These are phyloP conservation scores for Lordiphosa fenestrarum DNA, from an alignment of 2,888 invertebrate genomes.

Conservation along the genomic window DNA sequence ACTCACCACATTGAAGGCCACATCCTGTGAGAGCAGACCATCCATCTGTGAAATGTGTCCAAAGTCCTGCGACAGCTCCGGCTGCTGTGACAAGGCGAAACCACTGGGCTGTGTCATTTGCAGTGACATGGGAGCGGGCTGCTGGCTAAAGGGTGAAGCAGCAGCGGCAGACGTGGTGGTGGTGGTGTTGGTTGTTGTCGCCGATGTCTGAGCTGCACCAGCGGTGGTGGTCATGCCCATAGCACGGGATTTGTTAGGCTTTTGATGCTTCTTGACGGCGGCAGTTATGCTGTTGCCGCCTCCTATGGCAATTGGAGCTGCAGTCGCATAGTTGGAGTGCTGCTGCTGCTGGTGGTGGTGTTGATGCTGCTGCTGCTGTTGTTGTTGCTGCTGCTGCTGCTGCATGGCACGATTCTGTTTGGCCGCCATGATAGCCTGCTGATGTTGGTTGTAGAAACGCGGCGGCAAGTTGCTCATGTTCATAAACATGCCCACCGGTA, in stretches of 20 bases:
- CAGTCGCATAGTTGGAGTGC: neutral
- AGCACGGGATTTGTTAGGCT: constrained; percentile 12
- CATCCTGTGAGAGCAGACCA: constrained; percentile 94
- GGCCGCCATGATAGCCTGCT: constrained; percentile 83
- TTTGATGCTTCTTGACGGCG: constrained; percentile 15
- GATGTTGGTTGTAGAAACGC: constrained; percentile 88
- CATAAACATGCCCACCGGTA: constrained; percentile 96
- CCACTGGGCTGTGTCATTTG: constrained; percentile 85
- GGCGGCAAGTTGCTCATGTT: constrained; percentile 91
- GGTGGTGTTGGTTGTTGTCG: neutral
- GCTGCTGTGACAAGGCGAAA: constrained; percentile 86
- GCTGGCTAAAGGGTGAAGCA: constrained; percentile 86
- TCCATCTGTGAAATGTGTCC: constrained; percentile 91
- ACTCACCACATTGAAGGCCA: constrained; percentile 74
- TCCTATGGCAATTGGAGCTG: neutral
- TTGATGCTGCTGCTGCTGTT: constrained; percentile 4
- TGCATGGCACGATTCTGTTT: constrained; percentile 79
- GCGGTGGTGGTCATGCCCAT: neutral
- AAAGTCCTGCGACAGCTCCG: constrained; percentile 80
- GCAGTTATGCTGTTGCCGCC: neutral
- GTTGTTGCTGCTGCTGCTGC: constrained; percentile 3
- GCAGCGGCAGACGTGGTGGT: neutral
- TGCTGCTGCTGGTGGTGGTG: constrained; percentile 12
- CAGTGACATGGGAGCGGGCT: constrained; percentile 83
- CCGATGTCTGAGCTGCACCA: neutral